These are phyloP conservation scores for Glaucomys volans DNA, from an alignment of 2,113 vertebrate species.

Conservation along the genomic window DNA sequence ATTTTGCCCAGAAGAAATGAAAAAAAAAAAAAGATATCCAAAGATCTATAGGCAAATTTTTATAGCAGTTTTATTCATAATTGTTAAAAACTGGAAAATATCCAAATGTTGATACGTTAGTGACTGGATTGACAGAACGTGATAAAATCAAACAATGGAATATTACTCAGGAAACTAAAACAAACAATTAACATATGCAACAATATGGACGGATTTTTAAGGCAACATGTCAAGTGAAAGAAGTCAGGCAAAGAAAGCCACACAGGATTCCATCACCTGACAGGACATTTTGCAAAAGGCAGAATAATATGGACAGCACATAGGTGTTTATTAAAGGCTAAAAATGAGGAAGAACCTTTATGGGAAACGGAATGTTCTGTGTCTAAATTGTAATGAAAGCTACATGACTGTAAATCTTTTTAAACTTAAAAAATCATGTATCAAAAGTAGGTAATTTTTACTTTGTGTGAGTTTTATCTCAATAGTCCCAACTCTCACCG, in stretches of 20 bases:
- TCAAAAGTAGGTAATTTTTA: conserved; percentile 18
- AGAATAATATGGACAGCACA: background rate
- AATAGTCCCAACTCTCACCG: background rate
- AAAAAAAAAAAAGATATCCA: conserved; percentile 4
- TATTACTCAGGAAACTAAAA: background rate
- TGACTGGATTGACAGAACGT: background rate
- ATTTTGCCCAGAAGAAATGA: background rate
- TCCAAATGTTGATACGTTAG: background rate
- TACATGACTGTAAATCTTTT: background rate
- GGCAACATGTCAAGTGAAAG: background rate
- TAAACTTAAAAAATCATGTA: background rate
- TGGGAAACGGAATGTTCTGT: background rate
- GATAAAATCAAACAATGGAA: background rate
- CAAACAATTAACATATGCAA: background rate
- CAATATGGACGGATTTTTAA: background rate
- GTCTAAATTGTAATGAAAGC: background rate
- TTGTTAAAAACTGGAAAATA: conserved; percentile 6
- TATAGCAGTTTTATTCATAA: background rate
- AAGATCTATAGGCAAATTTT: background rate
- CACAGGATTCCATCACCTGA: background rate
- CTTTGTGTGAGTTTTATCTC: background rate
- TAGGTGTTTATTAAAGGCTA: background rate
- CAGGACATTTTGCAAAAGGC: background rate
- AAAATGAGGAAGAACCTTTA: background rate
- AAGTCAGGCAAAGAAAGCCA: background rate